phyloP scores from a whole-genome alignment of 1,140 invertebrate genomes.

The Aradophagus sp. region DNA sequence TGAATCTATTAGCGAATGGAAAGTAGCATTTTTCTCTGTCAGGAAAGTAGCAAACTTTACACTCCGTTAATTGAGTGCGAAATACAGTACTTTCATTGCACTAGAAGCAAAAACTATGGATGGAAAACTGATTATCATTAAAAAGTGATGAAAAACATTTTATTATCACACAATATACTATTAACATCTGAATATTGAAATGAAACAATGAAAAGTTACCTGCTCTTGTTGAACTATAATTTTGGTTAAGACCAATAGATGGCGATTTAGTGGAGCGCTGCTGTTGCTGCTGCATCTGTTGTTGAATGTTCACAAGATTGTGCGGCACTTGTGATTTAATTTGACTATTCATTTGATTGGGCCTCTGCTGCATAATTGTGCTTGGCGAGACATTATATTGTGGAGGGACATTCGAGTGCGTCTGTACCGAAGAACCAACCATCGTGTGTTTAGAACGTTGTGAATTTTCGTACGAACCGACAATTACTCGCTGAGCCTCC shows the following conservation, averaged over 20 bases:
- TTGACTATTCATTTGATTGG: conserved; percentile 69
- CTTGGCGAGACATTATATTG: conserved; percentile 66
- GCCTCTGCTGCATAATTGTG: conserved; percentile 67
- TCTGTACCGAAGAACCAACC: conserved; percentile 62
- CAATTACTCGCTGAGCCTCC: conserved; percentile 70
- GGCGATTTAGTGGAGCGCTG: conserved; percentile 65
- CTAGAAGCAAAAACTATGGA: too few relatives aligned
- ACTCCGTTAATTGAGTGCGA: too few relatives aligned
- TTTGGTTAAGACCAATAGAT: conserved; percentile 72
- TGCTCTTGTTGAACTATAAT: conserved; percentile 67
- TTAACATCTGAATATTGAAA: conserved; percentile 4
- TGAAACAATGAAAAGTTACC: conserved; percentile 54
- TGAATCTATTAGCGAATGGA: too few relatives aligned
- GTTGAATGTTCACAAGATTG: conserved; percentile 67
- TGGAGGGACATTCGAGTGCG: conserved; percentile 66
- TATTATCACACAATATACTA: conserved; percentile 12
- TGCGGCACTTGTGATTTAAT: conserved; percentile 69
- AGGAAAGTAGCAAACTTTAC: too few relatives aligned
- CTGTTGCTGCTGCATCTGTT: conserved; percentile 65
- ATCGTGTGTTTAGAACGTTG: conserved; percentile 67
- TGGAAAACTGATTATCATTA: too few relatives aligned
- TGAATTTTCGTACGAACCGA: conserved; percentile 64
- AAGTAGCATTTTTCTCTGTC: too few relatives aligned
- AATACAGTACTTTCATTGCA: too few relatives aligned
- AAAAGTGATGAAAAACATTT: too few relatives aligned